A percentile compares a stretch with the other conserved stretches of the same genome.
Evolutionary conservation across 2,888 invertebrate species (phyloP).

Genomic region (Drosophila silvestris): DNA sequence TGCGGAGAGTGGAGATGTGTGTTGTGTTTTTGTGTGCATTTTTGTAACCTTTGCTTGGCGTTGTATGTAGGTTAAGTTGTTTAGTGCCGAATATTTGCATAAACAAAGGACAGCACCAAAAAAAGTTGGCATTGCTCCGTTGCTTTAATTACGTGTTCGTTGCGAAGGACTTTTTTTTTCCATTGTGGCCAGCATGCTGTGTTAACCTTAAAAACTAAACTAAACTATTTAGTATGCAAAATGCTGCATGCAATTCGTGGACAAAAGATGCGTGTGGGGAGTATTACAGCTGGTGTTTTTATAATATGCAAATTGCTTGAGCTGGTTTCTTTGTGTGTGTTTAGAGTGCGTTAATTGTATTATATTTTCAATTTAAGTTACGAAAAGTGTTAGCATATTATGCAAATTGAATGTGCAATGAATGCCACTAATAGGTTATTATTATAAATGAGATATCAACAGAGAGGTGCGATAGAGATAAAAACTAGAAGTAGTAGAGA

Average conservation of each 20-base stretch:
- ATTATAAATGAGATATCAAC: constrained; percentile 1
- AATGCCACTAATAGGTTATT: constrained; percentile 18
- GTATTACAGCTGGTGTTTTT: constrained; percentile 39
- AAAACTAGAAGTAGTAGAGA: neutral
- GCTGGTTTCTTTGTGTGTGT: neutral
- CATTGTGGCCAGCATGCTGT: constrained; percentile 53
- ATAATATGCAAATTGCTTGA: constrained; percentile 64
- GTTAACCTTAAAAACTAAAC: constrained; percentile 57
- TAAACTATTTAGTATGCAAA: constrained; percentile 73
- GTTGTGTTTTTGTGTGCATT: constrained; percentile 19
- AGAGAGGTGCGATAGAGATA: neutral
- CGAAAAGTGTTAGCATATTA: constrained; percentile 55
- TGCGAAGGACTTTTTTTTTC: neutral
- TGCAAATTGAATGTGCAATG: constrained; percentile 38
- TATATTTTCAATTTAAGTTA: constrained; percentile 67
- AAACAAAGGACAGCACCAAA: constrained; percentile 63
- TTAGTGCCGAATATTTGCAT: constrained; percentile 69
- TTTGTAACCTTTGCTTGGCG: constrained; percentile 6
- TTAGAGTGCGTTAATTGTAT: constrained; percentile 62
- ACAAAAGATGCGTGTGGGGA: constrained; percentile 6
- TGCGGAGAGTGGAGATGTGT: constrained; percentile 3
- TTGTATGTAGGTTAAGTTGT: constrained; percentile 73
- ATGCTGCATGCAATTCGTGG: constrained; percentile 53
- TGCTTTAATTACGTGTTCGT: constrained; percentile 64
- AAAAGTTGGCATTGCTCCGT: constrained; percentile 56